These are phyloP conservation scores for Molorchus minor DNA, from an alignment of 2,888 invertebrate genomes.

Conservation along the genomic window DNA sequence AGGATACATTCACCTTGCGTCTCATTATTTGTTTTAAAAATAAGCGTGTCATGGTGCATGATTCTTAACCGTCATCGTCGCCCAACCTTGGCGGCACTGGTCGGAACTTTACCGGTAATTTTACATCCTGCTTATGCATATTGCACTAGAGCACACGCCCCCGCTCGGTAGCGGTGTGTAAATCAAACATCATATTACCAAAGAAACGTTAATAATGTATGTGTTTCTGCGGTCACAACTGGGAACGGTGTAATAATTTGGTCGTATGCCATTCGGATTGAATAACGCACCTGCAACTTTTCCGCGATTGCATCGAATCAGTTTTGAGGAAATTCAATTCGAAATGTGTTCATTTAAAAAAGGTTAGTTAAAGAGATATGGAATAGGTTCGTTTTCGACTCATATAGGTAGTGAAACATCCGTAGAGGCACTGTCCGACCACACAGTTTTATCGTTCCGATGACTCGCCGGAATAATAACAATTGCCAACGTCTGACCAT, in stretches of 20 bases:
- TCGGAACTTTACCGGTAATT: constrained; percentile 53
- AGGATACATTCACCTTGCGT: too few species aligned
- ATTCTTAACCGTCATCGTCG: constrained; percentile 53
- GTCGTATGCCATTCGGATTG: too few species aligned
- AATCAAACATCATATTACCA: too few species aligned
- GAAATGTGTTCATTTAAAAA: too few species aligned
- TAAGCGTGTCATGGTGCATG: constrained; percentile 52
- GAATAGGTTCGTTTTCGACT: neutral
- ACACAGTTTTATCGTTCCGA: neutral
- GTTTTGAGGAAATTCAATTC: too few species aligned
- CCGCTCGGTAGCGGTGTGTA: too few species aligned
- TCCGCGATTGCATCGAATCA: too few species aligned
- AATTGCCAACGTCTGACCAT: neutral
- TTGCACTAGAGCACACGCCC: constrained; percentile 33
- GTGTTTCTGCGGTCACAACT: too few species aligned
- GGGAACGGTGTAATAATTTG: too few species aligned
- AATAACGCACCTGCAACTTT: too few species aligned
- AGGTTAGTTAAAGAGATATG: neutral
- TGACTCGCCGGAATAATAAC: constrained; percentile 2
- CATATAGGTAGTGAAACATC: neutral
- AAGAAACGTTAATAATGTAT: too few species aligned
- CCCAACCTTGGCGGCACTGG: constrained; percentile 49
- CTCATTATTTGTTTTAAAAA: neutral
- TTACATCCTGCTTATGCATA: constrained; percentile 43
- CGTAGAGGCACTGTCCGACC: neutral